Evolutionary conservation across 2,888 invertebrate genomes (phyloP).

Genomic region (Nasonovia ribisnigri): DNA sequence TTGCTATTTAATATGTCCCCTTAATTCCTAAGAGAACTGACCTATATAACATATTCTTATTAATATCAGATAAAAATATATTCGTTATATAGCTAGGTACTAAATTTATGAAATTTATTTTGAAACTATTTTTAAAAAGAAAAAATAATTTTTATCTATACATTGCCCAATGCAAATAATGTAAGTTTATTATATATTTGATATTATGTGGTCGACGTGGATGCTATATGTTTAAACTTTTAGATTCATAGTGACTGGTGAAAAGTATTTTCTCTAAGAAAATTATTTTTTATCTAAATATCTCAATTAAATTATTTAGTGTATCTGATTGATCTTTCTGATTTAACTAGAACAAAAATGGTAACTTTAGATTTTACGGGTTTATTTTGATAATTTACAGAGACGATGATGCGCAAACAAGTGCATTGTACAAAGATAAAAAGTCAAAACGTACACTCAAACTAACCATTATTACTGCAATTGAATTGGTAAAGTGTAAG

Average conservation of each 20-base stretch:
- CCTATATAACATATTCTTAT: neutral
- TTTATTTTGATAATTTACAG: neutral
- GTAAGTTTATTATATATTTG: neutral
- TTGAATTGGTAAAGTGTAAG: neutral
- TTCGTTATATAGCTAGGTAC: neutral
- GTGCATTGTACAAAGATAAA: neutral
- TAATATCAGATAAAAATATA: constrained; percentile 8
- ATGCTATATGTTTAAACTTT: neutral
- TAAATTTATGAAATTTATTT: neutral
- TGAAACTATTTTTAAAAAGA: neutral
- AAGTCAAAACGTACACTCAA: neutral
- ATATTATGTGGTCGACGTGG: neutral
- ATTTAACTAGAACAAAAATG: neutral
- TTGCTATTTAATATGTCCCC: neutral
- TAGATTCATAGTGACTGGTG: neutral
- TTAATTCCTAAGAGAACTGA: neutral
- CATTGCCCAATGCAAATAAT: neutral
- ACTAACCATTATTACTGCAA: neutral
- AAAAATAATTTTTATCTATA: neutral
- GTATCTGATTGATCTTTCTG: neutral
- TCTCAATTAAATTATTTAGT: neutral
- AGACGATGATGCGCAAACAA: neutral
- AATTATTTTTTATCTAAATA: neutral
- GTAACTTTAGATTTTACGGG: neutral
- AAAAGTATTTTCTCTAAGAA: neutral